Percentiles rank a stretch among this genome's conserved stretches.
Conservation (phyloP, 2,113 vertebrate genomes). For the Perca fluviatilis region DNA sequence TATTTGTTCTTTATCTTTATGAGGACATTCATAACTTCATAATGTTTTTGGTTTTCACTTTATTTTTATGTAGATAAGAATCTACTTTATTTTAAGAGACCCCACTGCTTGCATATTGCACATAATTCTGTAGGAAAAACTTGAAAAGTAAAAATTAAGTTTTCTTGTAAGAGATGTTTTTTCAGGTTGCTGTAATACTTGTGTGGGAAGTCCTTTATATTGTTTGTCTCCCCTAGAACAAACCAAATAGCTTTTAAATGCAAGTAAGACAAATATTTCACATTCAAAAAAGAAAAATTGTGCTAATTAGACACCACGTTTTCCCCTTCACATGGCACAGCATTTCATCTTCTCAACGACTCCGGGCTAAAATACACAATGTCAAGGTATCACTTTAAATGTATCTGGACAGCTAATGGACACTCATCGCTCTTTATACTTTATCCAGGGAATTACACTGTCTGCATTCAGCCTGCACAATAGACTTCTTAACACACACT, state of each 20-base stretch:
- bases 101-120: background rate
- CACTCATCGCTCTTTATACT: slow-evolving; percentile 77
- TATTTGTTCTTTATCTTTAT: background rate
- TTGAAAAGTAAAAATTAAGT: background rate
- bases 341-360: slow-evolving; percentile 74
- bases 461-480: slow-evolving; percentile 76
- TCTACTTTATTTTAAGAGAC: background rate
- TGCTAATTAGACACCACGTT: slow-evolving; percentile 59
- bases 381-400: slow-evolving; percentile 76
- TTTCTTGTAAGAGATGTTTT: background rate
- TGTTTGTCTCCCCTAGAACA: slow-evolving; percentile 31
- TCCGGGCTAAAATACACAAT: slow-evolving; percentile 64
- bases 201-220: slow-evolving; percentile 25
- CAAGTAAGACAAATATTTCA: slow-evolving; percentile 42
- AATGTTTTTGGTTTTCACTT: no score
- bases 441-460: slow-evolving; percentile 76
- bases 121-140: background rate
- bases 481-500: slow-evolving; percentile 71
- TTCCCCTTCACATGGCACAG: slow-evolving; percentile 48
- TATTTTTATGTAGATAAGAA: background rate
- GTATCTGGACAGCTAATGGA: slow-evolving; percentile 79
- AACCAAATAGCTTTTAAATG: slow-evolving; percentile 44
- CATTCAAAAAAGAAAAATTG: slow-evolving; percentile 3
- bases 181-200: background rate
- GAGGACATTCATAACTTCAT: background rate